These are phyloP conservation scores for Aegithalos caudatus DNA, from an alignment of 2,113 vertebrate species.

Conservation along the genomic window DNA sequence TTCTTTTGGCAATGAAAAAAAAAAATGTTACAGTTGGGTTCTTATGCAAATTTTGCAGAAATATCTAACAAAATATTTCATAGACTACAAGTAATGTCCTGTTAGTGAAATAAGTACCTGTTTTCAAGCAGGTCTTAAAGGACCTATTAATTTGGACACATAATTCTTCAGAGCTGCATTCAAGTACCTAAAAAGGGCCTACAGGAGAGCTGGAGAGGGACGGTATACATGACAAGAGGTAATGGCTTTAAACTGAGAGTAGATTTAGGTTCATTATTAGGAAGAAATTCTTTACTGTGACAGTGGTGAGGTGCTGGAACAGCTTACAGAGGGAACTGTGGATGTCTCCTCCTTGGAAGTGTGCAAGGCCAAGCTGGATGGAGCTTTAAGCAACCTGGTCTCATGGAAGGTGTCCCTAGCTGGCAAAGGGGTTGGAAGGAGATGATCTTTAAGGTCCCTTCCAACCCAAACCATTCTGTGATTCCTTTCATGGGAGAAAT, in stretches of 20 bases:
- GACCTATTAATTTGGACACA: not conserved
- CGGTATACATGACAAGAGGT: no score
- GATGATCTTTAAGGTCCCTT: not conserved
- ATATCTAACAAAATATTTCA: not conserved
- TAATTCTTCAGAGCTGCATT: not conserved
- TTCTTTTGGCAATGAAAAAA: not conserved
- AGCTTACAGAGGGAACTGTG: not conserved
- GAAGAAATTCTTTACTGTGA: not conserved
- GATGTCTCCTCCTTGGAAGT: not conserved
- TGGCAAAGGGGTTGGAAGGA: fast-evolving
- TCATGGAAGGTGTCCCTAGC: not conserved
- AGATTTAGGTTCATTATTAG: not conserved
- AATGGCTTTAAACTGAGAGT: not conserved
- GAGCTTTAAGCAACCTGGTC: not conserved
- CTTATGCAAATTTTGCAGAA: not conserved
- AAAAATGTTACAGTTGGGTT: not conserved
- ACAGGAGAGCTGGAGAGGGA: not conserved
- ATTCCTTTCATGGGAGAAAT: not conserved
- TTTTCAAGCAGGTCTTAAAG: not conserved
- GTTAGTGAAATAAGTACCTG: not conserved
- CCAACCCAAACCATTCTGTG: not conserved
- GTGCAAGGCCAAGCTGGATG: not conserved
- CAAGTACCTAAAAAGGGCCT: not conserved
- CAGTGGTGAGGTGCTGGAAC: not conserved
- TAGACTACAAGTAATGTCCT: not conserved